Conservation (phyloP, 1,140 invertebrate species). For the Meloidogyne hapla region DNA sequence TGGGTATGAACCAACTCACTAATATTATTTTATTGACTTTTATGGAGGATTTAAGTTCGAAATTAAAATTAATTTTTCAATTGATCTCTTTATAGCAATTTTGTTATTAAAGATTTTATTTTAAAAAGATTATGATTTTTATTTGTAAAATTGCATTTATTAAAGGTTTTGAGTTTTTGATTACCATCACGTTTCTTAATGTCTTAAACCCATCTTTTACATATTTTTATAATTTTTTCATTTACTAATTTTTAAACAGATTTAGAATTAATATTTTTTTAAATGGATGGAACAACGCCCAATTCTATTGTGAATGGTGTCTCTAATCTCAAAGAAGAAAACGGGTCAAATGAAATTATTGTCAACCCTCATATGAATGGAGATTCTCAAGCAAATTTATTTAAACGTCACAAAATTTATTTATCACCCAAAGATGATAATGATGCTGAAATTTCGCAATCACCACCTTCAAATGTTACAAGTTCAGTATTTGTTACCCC, state of each 20-base stretch:
- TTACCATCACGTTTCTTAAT: no score
- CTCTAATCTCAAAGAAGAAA: not conserved
- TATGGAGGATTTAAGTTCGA: not conserved
- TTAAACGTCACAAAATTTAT: constrained; percentile 6
- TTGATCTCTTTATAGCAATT: not conserved
- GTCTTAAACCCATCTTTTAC: no score
- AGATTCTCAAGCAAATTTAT: not conserved
- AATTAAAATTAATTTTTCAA: not conserved
- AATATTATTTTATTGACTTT: not conserved
- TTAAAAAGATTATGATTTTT: no score
- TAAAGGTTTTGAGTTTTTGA: no score
- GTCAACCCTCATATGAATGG: not conserved
- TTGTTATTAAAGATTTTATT: not conserved
- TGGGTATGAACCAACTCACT: constrained; percentile 65
- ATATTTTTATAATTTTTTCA: not conserved
- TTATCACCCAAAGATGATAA: not conserved
- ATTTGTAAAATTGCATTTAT: no score
- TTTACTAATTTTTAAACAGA: not conserved
- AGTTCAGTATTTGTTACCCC: not conserved
- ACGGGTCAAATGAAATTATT: not conserved
- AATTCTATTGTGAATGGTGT: not conserved
- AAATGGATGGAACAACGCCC: not conserved
- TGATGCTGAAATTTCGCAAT: not conserved
- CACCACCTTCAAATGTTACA: not conserved
- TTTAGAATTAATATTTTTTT: not conserved